A percentile compares a stretch with the other conserved stretches of the same genome.
These are phyloP conservation scores for Leptinotarsa tumamoca DNA, from an alignment of 2,888 invertebrate genomes.

Conservation along the genomic window DNA sequence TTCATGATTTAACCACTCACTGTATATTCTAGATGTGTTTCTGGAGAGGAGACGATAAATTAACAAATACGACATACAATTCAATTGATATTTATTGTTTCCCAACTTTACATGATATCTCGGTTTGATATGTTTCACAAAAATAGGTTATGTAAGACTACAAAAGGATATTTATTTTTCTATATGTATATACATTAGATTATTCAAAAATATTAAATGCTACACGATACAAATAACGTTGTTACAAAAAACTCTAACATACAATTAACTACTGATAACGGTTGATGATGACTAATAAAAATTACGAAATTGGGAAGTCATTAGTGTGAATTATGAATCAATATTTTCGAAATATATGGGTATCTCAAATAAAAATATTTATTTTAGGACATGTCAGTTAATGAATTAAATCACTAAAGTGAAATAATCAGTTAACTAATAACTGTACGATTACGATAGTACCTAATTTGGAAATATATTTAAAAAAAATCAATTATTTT, in stretches of 20 bases:
- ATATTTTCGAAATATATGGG: too few relatives aligned
- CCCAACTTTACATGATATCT: slow-evolving; percentile 45
- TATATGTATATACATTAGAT: slow-evolving; percentile 56
- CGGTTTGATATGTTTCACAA: slow-evolving; percentile 62
- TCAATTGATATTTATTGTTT: slow-evolving; percentile 43
- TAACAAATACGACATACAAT: not conserved
- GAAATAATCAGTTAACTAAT: too few relatives aligned
- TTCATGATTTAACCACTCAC: too few relatives aligned
- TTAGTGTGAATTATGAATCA: too few relatives aligned
- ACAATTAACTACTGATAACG: slow-evolving; percentile 9
- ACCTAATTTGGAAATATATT: too few relatives aligned
- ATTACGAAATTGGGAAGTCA: not conserved
- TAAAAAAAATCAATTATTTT: too few relatives aligned
- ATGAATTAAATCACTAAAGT: too few relatives aligned
- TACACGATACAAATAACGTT: slow-evolving; percentile 32
- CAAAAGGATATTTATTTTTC: slow-evolving; percentile 53
- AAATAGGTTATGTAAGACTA: slow-evolving; percentile 60
- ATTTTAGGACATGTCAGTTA: too few relatives aligned
- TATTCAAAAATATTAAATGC: slow-evolving; percentile 55
- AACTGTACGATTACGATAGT: too few relatives aligned
- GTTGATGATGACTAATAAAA: not conserved
- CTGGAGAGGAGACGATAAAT: not conserved
- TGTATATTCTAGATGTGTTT: too few relatives aligned
- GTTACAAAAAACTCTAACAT: slow-evolving; percentile 25
- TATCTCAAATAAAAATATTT: too few relatives aligned